Conservation (phyloP, 1,140 invertebrate species). For the Centruroides sculpturatus region DNA sequence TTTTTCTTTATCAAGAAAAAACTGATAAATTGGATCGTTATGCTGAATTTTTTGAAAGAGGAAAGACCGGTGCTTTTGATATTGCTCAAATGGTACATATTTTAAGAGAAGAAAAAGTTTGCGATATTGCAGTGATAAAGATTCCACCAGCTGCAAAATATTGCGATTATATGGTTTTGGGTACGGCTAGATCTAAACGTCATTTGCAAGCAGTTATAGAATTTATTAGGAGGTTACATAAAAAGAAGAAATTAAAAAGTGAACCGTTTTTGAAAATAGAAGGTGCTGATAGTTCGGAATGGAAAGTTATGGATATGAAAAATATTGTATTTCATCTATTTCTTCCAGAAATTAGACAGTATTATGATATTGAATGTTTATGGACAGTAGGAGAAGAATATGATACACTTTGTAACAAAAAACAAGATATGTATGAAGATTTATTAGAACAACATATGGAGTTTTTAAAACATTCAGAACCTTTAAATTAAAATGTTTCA, state of each 20-base stretch:
- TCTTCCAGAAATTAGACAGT: constrained; percentile 43
- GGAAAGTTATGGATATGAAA: background rate
- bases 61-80: constrained; percentile 63
- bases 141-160: constrained; percentile 60
- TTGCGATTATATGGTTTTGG: constrained; percentile 66
- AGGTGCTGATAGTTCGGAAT: background rate
- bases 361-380: constrained; percentile 76
- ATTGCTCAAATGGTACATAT: constrained; percentile 68
- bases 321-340: constrained; percentile 88
- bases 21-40: no score
- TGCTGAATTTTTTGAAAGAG: constrained; percentile 38
- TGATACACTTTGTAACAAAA: constrained; percentile 34
- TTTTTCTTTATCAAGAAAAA: no score
- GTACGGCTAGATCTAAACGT: constrained; percentile 49
- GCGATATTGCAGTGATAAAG: constrained; percentile 62
- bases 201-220: constrained; percentile 60
- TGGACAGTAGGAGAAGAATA: constrained; percentile 72
- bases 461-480: constrained; percentile 1
- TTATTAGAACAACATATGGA: constrained; percentile 14
- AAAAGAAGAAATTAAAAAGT: background rate
- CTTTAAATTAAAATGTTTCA: no score
- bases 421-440: constrained; percentile 6
- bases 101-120: constrained; percentile 56
- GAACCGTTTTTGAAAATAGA: background rate
- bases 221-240: constrained; percentile 38